A percentile compares a stretch with the other conserved stretches of the same genome.
These are phyloP conservation scores for Agriopis leucophaearia DNA, from an alignment of 2,888 invertebrate species.

Conservation along the genomic window DNA sequence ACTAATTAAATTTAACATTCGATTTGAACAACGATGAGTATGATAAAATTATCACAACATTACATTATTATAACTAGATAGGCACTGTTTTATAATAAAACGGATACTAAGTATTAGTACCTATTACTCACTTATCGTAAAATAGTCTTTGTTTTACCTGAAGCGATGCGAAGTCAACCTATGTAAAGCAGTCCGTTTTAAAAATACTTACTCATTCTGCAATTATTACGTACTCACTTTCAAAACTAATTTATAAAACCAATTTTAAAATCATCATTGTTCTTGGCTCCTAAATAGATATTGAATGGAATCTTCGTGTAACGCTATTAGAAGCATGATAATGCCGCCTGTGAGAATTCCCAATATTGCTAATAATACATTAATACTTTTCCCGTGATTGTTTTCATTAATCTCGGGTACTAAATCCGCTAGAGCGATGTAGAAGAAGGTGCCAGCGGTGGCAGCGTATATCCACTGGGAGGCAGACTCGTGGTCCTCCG, in stretches of 20 bases:
- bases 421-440: slow-evolving; percentile 93
- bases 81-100: slow-evolving; percentile 15
- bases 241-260: neutral
- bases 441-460: slow-evolving; percentile 93
- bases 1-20: slow-evolving; percentile 33
- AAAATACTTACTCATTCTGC: neutral
- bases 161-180: neutral
- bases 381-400: slow-evolving; percentile 81
- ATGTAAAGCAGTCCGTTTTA: neutral
- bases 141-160: slow-evolving; percentile 24
- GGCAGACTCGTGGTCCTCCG: slow-evolving; percentile 89
- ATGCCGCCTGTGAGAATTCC: slow-evolving; percentile 89
- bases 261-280: slow-evolving; percentile 61
- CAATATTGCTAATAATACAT: slow-evolving; percentile 87
- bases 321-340: slow-evolving; percentile 91
- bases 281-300: slow-evolving; percentile 80
- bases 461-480: slow-evolving; percentile 92
- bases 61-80: slow-evolving; percentile 21
- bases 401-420: slow-evolving; percentile 88
- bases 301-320: slow-evolving; percentile 88
- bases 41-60: slow-evolving; percentile 29
- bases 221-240: neutral
- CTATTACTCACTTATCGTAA: slow-evolving; percentile 8
- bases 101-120: neutral
- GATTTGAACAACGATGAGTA: slow-evolving; percentile 25